Evolutionary conservation across 2,888 invertebrate genomes (phyloP).

Genomic region (Sphinx pinastri): DNA sequence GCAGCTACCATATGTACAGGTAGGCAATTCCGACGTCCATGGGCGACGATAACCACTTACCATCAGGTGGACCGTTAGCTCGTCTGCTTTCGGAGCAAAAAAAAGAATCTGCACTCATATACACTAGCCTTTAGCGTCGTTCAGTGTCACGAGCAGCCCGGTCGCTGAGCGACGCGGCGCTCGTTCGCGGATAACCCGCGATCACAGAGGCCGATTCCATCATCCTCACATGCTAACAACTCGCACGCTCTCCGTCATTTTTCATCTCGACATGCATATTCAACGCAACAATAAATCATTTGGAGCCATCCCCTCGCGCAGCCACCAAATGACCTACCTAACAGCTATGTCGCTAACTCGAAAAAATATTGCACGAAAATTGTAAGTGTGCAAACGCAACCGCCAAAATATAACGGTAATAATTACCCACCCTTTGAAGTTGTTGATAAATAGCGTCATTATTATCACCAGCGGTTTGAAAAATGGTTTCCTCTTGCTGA

Average conservation of each 20-base stretch:
- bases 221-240: slow-evolving; percentile 60
- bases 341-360: slow-evolving; percentile 68
- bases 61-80: no score
- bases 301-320: slow-evolving; percentile 65
- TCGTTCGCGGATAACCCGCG: slow-evolving; percentile 13
- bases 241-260: slow-evolving; percentile 75
- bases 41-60: no score
- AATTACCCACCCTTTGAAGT: slow-evolving; percentile 79
- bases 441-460: slow-evolving; percentile 82
- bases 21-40: no score
- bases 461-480: slow-evolving; percentile 77
- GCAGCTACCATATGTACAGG: no score
- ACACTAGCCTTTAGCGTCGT: neutral
- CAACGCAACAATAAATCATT: slow-evolving; percentile 81
- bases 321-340: slow-evolving; percentile 69
- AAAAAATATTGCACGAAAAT: slow-evolving; percentile 71
- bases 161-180: no score
- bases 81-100: no score
- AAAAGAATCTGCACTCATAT: neutral
- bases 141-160: neutral
- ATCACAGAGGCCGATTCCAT: slow-evolving; percentile 40
- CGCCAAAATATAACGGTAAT: slow-evolving; percentile 76
- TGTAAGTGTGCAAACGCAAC: slow-evolving; percentile 76
- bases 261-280: slow-evolving; percentile 83
- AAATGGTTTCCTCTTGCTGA: slow-evolving; percentile 71